Evolutionary conservation across 2,113 vertebrate genomes (phyloP).

Genomic region (Pituophis catenifer): DNA sequence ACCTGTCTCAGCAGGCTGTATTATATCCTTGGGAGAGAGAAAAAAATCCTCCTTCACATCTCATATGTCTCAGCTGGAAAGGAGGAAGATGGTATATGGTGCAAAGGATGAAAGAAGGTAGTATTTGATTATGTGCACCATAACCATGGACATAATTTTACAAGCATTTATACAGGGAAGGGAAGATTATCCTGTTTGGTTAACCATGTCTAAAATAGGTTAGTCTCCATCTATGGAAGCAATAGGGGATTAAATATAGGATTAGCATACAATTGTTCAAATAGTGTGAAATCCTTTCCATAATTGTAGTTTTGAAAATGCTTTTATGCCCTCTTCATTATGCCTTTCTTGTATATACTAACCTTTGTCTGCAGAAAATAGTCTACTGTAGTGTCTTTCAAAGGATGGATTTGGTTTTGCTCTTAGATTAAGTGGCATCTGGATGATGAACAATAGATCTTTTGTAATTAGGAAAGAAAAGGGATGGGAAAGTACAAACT

Average conservation of each 20-base stretch:
- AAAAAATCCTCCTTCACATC: not conserved
- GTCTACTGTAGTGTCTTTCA: conserved; percentile 1
- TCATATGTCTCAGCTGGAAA: not conserved
- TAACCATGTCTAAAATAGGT: conserved; percentile 39
- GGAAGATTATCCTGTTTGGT: conserved; percentile 21
- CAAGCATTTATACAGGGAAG: conserved; percentile 6
- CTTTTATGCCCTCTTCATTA: conserved; percentile 1
- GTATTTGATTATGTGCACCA: not conserved
- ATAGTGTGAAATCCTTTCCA: conserved; percentile 43
- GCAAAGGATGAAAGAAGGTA: not conserved
- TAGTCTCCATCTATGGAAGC: conserved; percentile 33
- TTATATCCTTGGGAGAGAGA: not conserved
- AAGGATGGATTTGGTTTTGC: not conserved
- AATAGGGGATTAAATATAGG: conserved; percentile 44
- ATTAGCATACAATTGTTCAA: conserved; percentile 45
- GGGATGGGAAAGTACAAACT: not conserved
- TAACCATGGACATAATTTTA: conserved; percentile 17
- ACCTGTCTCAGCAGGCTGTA: not conserved
- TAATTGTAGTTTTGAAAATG: conserved; percentile 40
- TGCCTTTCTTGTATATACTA: not conserved
- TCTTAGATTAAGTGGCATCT: conserved; percentile 1
- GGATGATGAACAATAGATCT: conserved; percentile 27
- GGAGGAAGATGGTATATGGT: not conserved
- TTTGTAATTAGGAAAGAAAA: conserved; percentile 14
- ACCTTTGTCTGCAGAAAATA: conserved; percentile 25